phyloP scores from a whole-genome alignment of 2,888 invertebrate species.

The Phengaris alcon region DNA sequence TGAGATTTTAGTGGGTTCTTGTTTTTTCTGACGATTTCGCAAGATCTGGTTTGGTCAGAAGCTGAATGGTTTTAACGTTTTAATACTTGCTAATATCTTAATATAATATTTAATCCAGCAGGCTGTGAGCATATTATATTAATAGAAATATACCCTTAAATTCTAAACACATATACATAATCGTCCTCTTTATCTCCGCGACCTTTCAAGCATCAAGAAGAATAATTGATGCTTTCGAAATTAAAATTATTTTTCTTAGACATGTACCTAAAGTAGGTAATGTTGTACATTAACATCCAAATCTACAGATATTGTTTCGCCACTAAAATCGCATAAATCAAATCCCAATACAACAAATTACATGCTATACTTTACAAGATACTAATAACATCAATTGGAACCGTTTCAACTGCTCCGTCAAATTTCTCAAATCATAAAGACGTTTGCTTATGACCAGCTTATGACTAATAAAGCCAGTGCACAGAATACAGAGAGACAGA shows the following conservation, averaged over 20 bases:
- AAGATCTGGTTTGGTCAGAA: slow-evolving; percentile 5
- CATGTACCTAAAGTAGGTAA: too few species aligned
- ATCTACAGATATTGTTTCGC: neutral
- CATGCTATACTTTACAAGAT: neutral
- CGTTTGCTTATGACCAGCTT: slow-evolving; percentile 14
- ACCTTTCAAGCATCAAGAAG: too few species aligned
- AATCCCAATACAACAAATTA: neutral
- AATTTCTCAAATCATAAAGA: slow-evolving; percentile 23
- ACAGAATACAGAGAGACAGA: neutral
- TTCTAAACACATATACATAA: too few species aligned
- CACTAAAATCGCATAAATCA: neutral
- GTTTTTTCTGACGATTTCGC: neutral
- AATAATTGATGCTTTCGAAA: too few species aligned
- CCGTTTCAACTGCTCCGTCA: slow-evolving; percentile 8
- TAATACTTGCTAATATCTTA: neutral
- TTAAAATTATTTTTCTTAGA: too few species aligned
- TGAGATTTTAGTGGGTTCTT: neutral
- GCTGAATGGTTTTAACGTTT: neutral
- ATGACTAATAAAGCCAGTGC: neutral
- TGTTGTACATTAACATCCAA: neutral
- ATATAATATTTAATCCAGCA: neutral
- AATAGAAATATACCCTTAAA: too few species aligned
- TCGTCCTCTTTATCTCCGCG: too few species aligned
- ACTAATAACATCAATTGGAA: slow-evolving; percentile 9
- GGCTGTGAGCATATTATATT: too few species aligned